Percentiles rank a stretch among this genome's conserved stretches.
phyloP scores from a whole-genome alignment of 2,113 vertebrate genomes.

The Serinus canaria region DNA sequence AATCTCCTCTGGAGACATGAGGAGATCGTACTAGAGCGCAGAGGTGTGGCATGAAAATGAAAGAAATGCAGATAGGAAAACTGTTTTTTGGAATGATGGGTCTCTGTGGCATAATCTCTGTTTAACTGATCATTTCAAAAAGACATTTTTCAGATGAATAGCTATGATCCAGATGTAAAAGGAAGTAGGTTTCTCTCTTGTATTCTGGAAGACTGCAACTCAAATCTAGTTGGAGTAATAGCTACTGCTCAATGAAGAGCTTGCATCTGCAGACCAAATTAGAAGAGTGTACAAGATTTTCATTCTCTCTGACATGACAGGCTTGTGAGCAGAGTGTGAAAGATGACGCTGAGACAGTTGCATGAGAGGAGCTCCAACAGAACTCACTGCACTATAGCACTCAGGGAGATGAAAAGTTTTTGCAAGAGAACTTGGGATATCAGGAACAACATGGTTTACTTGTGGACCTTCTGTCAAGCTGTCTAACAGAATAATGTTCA shows the following conservation, averaged over 20 bases:
- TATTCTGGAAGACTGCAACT: background rate
- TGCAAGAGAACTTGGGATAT: background rate
- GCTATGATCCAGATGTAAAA: background rate
- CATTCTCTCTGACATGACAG: background rate
- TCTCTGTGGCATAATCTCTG: background rate
- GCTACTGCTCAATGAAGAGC: background rate
- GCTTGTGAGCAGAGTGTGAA: background rate
- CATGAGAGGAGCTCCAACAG: background rate
- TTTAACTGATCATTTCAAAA: background rate
- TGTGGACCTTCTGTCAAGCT: background rate
- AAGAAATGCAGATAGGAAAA: background rate
- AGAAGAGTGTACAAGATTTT: background rate
- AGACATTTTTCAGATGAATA: background rate
- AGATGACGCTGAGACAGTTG: background rate
- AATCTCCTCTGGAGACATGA: background rate
- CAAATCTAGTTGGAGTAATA: background rate
- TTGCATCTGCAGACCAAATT: background rate
- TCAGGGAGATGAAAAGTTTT: background rate
- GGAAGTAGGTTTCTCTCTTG: background rate
- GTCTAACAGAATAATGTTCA: background rate
- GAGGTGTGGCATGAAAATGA: constrained; percentile 31
- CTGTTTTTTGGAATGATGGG: background rate
- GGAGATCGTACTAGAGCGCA: background rate
- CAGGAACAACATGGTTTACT: background rate
- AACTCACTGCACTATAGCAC: background rate